Base-by-base conservation (phyloP, 23 tunicate species). In the Aplidium turbinatum region DNA sequence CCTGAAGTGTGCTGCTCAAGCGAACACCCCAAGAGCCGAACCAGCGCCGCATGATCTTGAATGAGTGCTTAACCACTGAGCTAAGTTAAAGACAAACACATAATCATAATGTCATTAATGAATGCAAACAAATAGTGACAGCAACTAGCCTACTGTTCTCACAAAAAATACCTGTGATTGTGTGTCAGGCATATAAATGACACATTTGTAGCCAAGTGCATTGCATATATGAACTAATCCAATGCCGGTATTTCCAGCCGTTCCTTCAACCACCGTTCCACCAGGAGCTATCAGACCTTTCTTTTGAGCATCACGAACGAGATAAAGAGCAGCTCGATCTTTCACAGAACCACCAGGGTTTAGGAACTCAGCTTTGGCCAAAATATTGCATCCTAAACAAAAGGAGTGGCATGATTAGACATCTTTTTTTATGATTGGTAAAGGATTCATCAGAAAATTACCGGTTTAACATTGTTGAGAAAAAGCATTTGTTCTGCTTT, bases 301-400 rank as follows among this genome's bases (percentile, higher is more conserved):
- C 35, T 79, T 87, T 78, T 70, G 78, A 9, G 97, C 91, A 91
- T 91, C 97, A 1, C 87, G 87, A 32, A 91, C 76, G 21, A 91
- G 85, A 35, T 55, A 91, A 31, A 91, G 66, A 19, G 97, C 97
- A 29, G 97, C 97, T 7, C 97, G 70, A 48, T 91, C 97, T 52
- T 91, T 91, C 28, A 91, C 97, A 22, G 97, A 91, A 16, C 97
- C 97, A 19, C 97, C 97, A 56, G 97, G 97, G 60, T 91, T 91
- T 38, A 91, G 25, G 35, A 91, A 91, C 45, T 91, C 97, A 66
- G 97, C 97, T 68, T 91, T 91, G 20, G 63, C 97, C 33, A 91
- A 53, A 47, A 91, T 91, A 45, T 91, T 65, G 47, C 97, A 91
- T 2, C 91, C 97, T 86, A 21, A 7, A 35, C 63, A 33, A 42